These are phyloP conservation scores for Papilio helenus DNA, from an alignment of 1,140 invertebrate genomes.

Conservation along the genomic window DNA sequence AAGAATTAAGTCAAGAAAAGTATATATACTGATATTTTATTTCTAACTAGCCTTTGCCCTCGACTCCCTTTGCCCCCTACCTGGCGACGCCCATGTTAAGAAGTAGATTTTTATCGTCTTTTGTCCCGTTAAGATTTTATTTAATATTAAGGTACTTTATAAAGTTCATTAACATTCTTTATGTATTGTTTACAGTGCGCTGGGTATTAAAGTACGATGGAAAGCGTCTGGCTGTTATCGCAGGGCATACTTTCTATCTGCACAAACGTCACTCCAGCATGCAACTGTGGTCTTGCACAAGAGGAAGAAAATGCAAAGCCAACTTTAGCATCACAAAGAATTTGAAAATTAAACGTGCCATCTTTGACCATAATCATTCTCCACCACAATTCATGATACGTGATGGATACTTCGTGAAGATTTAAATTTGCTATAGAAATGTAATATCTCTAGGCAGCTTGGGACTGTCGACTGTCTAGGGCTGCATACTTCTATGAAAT, in stretches of 20 bases:
- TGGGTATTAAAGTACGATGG: conserved; percentile 50
- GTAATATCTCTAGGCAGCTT: not conserved
- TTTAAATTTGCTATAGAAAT: conserved; percentile 37
- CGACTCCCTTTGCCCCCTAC: no score
- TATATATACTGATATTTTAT: no score
- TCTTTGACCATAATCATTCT: conserved; percentile 43
- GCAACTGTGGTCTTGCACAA: conserved; percentile 51
- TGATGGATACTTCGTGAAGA: conserved; percentile 48
- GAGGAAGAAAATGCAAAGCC: conserved; percentile 49
- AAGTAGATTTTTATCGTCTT: no score
- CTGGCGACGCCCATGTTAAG: no score
- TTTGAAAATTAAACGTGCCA: conserved; percentile 35
- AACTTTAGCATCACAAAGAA: conserved; percentile 1
- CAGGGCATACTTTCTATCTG: conserved; percentile 57
- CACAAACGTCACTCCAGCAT: conserved; percentile 47
- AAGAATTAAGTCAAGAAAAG: no score
- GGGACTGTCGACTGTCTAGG: no score
- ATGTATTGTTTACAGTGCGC: conserved; percentile 43
- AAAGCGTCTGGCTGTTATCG: conserved; percentile 49
- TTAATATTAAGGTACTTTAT: not conserved
- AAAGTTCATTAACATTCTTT: not conserved
- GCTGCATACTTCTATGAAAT: no score
- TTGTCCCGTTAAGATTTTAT: not conserved
- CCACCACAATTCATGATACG: conserved; percentile 44
- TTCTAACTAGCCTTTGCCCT: no score